A percentile compares a stretch with the other conserved stretches of the same genome.
Evolutionary conservation across 2,888 invertebrate species (phyloP).

Genomic region (Polydrusus tereticollis): DNA sequence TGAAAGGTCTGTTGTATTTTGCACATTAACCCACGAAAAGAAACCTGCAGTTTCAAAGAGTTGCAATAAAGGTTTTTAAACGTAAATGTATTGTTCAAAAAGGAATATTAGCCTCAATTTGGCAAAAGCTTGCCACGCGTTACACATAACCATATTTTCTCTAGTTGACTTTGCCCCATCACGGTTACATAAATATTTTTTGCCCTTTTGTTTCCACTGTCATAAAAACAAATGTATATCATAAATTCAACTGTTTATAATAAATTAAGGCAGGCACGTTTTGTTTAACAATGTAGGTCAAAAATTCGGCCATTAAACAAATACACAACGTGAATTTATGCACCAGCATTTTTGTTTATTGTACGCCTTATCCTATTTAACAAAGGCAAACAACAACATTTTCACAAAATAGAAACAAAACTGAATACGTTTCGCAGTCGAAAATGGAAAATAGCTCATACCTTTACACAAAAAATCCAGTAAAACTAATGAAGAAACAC

Average conservation of each 20-base stretch:
- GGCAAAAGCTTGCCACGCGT: constrained; percentile 46
- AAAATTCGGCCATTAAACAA: constrained; percentile 68
- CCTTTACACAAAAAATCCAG: constrained; percentile 60
- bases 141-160: constrained; percentile 49
- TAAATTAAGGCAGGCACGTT: constrained; percentile 8
- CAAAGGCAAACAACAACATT: constrained; percentile 17
- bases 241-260: background rate
- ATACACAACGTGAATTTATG: constrained; percentile 61
- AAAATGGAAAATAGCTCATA: constrained; percentile 55
- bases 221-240: background rate
- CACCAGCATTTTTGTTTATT: constrained; percentile 6
- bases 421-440: constrained; percentile 6
- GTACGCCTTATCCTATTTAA: constrained; percentile 16
- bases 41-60: background rate
- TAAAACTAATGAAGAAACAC: constrained; percentile 58
- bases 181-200: constrained; percentile 5
- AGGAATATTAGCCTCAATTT: constrained; percentile 4
- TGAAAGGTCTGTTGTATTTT: constrained; percentile 12
- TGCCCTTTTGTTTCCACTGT: background rate
- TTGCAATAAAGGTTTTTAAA: background rate
- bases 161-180: constrained; percentile 33
- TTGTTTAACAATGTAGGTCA: constrained; percentile 65
- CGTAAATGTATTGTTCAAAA: background rate
- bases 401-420: constrained; percentile 34
- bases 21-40: background rate